Base-by-base conservation (phyloP, 2,888 invertebrate genomes). In the Antitype chi region DNA sequence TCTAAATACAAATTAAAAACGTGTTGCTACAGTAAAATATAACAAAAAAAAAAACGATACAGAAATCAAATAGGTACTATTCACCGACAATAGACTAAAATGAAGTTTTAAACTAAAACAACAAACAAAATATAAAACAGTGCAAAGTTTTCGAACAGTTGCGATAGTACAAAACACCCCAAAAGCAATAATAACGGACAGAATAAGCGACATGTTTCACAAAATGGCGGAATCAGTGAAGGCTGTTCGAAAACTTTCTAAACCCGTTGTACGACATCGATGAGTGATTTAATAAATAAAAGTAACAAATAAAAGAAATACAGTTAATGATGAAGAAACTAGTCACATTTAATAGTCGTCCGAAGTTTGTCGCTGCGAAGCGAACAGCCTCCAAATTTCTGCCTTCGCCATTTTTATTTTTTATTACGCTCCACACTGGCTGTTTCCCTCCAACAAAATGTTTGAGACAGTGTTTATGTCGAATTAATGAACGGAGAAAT, bases 381-480 rank as follows among this genome's bases (percentile, higher is more conserved):
- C 95, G 96, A 97, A 97, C 97, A 97, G 96, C 97, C 97, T 96
- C 96, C 97, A 97, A 96, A 96, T 96, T 96, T 95, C 96, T 96
- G 97, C 97, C 96, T 94, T 96, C 95, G 94, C 95, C 95, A 95
- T 95, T 95, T 94, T 94, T 85, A 89, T 91, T 88, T 88, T 87
- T 90, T 90, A 89, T 88, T 85, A 88, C 87, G 84, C 88, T 89
- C 88, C 87, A 87, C 92, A 93, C 90, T 91, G 93, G 94, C 94
- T 94, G 94, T 94, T 94, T 94, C 90, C 91, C 93, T 95, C 89
- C 89, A 89, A 92, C 91, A 90, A 89, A 88, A 88, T 90, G 88
- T 91, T 96, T 97, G 97, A 97, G 97, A 98, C 98, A 97, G 97
- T 97, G 96, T 98, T 98, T 96, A 98, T 97, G 97, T 97, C 97